Base-by-base conservation (phyloP, 2,888 invertebrate genomes). In the Eupithecia dodoneata region DNA sequence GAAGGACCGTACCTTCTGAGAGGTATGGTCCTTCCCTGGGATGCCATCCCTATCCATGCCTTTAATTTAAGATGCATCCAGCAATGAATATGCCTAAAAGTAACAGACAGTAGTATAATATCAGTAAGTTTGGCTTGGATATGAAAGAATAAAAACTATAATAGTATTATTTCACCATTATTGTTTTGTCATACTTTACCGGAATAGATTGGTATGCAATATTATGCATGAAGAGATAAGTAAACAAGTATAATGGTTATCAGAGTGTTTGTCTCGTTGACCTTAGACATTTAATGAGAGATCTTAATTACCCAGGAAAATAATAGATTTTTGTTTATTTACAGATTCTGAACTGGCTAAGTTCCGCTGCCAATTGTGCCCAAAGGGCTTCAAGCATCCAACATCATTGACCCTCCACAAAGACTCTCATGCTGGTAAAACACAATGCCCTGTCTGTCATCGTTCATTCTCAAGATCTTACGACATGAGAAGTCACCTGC, bases 361-460 rank as follows among this genome's bases (percentile, higher is more conserved):
- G 87, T 96, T 96, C 88, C 95, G 96, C 82, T 96, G 96, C 90
- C 95, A 95, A 87, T 90, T 96, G 83, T 96, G 96, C 89, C 96
- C 96, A 80, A 96, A 96, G 92, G 96, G 96, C 79, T 96, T 96
- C 86, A 96, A 96, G 86, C 96, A 96, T 88, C 96, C 96, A 18
- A 96, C 96, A 81, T 96, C 96, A 74, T 89, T 96, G 85, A 96
- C 96, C 76, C 91, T 96, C 73, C 96, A 96, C 86, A 96, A 96
- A 90, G 96, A 96, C 87, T 95, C 96, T 70, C 96, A 96, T 83
- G 96, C 95, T 73, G 96, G 96, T 45, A 96, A 96, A 88, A 96
- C 96, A 42, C 95, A 96, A 84, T 96, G 96, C 83, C 96, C 96
- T 12, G 96, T 96, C 73, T 96, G 96, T 83, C 95, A 95, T 81